Evolutionary conservation across 2,113 vertebrate species (phyloP), one percentile per base, ranked within the genome.

Genomic region (Pelecanoides urinatrix): DNA sequence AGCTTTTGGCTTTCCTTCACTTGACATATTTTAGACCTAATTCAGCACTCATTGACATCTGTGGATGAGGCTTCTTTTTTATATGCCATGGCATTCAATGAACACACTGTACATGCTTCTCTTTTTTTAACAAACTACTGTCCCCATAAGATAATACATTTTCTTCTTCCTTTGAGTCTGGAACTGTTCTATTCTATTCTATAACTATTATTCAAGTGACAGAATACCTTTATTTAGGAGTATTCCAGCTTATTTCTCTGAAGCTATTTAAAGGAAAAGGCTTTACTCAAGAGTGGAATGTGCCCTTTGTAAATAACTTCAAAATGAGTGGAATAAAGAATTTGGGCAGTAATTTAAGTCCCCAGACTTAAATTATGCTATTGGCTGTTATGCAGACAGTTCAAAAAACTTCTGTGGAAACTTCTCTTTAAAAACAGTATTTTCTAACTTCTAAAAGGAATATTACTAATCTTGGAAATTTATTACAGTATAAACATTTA

Each of bases 11-110:
- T 96, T 95, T 94, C 29, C 66, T 78, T 82, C 44, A 13, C 81
- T 94, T 95, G 76, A 88, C 67, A 63, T 84, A 75, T 91, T 94
- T 93, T 56, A 77, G 91, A 63, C 56, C 72, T 96, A 44, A 87
- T 92, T 96, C 84, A 67, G 73, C 67, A 96, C 65, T 74, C 52
- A 72, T 27, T 84, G 89, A 53, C 55, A 89, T 89, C 45, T 91
- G 68, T 92, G 65, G 40, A 67, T 87, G 52, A 67, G 65, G 38
- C 3, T 9, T 62, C 58, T 82, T 77, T 86, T 90, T 88, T 4
- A 26, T 47, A 47, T 77, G 65, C 23, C 29, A 26, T 42, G 58
- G 11, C 42, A 50, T 73, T 88, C 38, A 82, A 15, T 84, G 72
- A 83, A 30, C 67, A 88, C 56, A 44, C 14, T 63, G 62, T 84